phyloP scores from a whole-genome alignment of 2,797 vertebrate genomes.

The Rhinogobio ventralis region DNA sequence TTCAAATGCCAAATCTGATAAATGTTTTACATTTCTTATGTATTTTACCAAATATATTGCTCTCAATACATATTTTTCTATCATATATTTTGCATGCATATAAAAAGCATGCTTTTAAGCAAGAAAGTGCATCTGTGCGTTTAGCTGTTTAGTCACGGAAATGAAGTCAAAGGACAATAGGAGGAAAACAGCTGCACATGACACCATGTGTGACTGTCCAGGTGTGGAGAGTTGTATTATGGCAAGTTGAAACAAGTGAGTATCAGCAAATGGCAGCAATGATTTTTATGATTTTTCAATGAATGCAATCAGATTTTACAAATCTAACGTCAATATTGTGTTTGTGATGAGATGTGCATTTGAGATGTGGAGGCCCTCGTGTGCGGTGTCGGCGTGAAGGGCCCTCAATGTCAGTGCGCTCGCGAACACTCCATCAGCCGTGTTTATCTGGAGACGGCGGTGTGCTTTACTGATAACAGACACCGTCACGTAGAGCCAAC shows the following conservation, averaged over 20 bases:
- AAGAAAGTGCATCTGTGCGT: neutral
- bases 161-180: constrained; percentile 1
- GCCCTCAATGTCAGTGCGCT: constrained; percentile 8
- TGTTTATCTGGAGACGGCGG: constrained; percentile 14
- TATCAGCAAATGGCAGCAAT: too few relatives aligned
- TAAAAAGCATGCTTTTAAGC: neutral
- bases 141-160: neutral
- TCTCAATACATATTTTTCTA: neutral
- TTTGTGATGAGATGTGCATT: too few relatives aligned
- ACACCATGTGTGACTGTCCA: constrained; percentile 3
- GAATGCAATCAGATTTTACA: too few relatives aligned
- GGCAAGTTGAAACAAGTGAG: too few relatives aligned
- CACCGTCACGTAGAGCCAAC: neutral
- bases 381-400: neutral
- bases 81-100: too few relatives aligned
- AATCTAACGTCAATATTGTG: neutral
- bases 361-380: neutral
- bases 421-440: constrained; percentile 9
- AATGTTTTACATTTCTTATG: too few relatives aligned
- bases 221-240: neutral
- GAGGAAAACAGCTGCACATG: constrained; percentile 22
- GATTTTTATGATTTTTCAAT: too few relatives aligned
- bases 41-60: too few relatives aligned
- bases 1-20: neutral
- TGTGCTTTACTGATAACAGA: constrained; percentile 41